Evolutionary conservation across 2,113 vertebrate genomes (phyloP).

Genomic region (Phrynocephalus versicolor): DNA sequence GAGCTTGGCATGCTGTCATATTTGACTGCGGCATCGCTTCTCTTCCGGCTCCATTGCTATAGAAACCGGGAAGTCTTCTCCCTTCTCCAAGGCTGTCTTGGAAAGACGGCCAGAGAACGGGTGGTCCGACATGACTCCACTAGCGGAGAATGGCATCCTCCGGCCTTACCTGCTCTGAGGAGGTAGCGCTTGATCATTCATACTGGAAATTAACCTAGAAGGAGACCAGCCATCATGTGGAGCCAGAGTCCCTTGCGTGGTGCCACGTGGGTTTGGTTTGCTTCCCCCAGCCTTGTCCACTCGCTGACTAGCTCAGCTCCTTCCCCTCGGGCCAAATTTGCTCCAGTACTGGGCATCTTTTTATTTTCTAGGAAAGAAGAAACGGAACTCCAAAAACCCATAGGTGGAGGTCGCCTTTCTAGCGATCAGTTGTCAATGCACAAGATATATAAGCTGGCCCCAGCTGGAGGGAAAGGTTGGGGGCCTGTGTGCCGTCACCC

Average conservation of each 20-base stretch:
- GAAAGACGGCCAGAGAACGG: background rate
- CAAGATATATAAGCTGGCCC: background rate
- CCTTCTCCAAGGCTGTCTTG: background rate
- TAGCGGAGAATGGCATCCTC: background rate
- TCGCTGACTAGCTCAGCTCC: too few relatives aligned
- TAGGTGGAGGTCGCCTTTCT: too few relatives aligned
- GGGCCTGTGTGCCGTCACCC: background rate
- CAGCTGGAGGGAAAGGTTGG: background rate
- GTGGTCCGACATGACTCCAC: background rate
- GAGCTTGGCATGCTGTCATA: background rate
- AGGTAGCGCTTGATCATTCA: background rate
- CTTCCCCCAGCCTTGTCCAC: too few relatives aligned
- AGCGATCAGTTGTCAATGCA: background rate
- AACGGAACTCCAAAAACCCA: too few relatives aligned
- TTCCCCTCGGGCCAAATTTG: too few relatives aligned
- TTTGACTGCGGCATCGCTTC: background rate
- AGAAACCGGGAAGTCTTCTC: background rate
- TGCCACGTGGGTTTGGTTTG: too few relatives aligned
- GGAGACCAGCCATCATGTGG: too few relatives aligned
- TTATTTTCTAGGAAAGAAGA: too few relatives aligned
- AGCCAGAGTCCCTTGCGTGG: too few relatives aligned
- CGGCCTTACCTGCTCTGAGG: background rate
- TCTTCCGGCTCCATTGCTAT: conserved; percentile 3
- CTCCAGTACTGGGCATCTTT: too few relatives aligned
- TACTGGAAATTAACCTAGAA: background rate